Base-by-base conservation (phyloP, 2,888 invertebrate species). In the Phyllotreta cruciferae region DNA sequence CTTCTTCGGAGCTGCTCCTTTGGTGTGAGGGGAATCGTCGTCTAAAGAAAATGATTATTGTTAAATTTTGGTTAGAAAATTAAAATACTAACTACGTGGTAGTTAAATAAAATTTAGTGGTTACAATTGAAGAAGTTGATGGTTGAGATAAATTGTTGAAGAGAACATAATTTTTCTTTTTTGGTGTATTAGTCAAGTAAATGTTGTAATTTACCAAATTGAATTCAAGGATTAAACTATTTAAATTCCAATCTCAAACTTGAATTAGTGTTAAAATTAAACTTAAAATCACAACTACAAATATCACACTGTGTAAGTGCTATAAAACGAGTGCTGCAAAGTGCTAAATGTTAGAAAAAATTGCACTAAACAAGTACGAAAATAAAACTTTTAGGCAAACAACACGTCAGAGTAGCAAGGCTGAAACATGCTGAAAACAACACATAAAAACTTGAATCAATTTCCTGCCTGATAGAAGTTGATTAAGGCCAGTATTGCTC, bases 401-500 rank as follows among this genome's bases (percentile, higher is more conserved):
- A 42, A 67, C 62, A 65, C 14, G n/a, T n/a, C n/a, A 41, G 10
- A 10, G 41, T 41, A 41, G 6, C 39, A 54, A 24, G 2, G 37
- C n/a, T 10, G 60, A 58, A 39, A 9, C 66, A 67, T 67, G 66
- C 67, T 60, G 41, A 53, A 50, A 58, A 58, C 54, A 53, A 57
- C 63, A 66, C 60, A 61, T n/a, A n/a, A 62, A 66, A 52, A 7
- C 50, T 58, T 50, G 63, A 62, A 52, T 38, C 34, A 57, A 37
- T 42, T 54, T 78, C 86, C 83, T 88, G 87, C 88, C 87, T 91
- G 91, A 86, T 88, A 90, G 86, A 76, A 93, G 85, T 82, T 92
- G 92, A 85, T 93, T 93, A 77, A 93, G 86, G 75, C 93, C 93
- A 65, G 86, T 82, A 81, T 88, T 90, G 66, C 89, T 88, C 67